phyloP scores from a whole-genome alignment of 2,113 vertebrate genomes.

The Heterochromis multidens region DNA sequence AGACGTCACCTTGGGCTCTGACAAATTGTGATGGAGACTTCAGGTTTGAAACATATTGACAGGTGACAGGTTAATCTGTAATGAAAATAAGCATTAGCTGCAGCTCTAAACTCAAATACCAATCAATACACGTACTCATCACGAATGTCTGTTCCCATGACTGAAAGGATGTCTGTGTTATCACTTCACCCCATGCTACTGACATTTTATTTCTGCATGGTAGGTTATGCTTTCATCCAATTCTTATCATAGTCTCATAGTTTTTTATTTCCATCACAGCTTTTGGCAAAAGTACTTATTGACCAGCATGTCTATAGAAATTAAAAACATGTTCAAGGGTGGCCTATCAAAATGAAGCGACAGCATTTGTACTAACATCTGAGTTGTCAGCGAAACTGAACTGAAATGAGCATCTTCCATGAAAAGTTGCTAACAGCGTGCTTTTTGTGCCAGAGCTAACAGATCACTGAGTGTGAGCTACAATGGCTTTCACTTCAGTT shows the following conservation, averaged over 20 bases:
- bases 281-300: background rate
- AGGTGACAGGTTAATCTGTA: background rate
- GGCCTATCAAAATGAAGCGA: too few relatives aligned
- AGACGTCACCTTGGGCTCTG: background rate
- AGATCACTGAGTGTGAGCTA: slow-evolving; percentile 29
- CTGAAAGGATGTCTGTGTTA: background rate
- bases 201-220: background rate
- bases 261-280: background rate
- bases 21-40: background rate
- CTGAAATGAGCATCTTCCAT: too few relatives aligned
- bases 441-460: background rate
- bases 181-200: background rate
- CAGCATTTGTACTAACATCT: too few relatives aligned
- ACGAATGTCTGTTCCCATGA: too few relatives aligned
- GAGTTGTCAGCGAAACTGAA: too few relatives aligned
- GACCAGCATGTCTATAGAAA: too few relatives aligned
- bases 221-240: background rate
- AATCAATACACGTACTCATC: too few relatives aligned
- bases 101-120: background rate
- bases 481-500: slow-evolving; percentile 42
- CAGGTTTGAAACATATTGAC: background rate
- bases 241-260: background rate
- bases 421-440: background rate
- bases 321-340: too few relatives aligned
- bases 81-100: background rate